Conservation (phyloP, 2,113 vertebrate genomes). For the Stomatorhinus ivindoensis region DNA sequence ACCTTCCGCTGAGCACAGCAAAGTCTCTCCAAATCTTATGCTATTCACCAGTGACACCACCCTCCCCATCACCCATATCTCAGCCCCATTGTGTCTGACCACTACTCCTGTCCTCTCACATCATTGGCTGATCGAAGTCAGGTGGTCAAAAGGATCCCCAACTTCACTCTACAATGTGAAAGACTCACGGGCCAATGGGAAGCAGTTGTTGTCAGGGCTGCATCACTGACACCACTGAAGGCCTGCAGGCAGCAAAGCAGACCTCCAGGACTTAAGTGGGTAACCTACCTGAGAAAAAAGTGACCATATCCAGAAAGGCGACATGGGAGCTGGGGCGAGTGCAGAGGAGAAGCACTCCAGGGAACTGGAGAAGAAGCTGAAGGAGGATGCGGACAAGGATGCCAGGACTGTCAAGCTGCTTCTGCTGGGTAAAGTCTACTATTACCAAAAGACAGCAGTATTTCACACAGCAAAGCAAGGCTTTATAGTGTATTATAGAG, state of each 20-base stretch:
- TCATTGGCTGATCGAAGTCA: conserved; percentile 58
- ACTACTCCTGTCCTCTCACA: conserved; percentile 70
- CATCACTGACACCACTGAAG: conserved; percentile 30
- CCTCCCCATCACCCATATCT: conserved; percentile 43
- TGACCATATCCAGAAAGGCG: conserved; percentile 38
- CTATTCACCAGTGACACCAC: conserved; percentile 43
- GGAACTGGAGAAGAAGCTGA: conserved; percentile 93
- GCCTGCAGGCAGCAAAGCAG: conserved; percentile 35
- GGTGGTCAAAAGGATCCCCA: conserved; percentile 51
- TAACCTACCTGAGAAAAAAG: conserved; percentile 24
- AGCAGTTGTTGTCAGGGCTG: conserved; percentile 41
- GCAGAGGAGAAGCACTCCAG: conserved; percentile 91
- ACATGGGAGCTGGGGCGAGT: conserved; percentile 91
- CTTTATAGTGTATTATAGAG: not conserved
- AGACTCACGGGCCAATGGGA: conserved; percentile 38
- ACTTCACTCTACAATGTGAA: conserved; percentile 62
- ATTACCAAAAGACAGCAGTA: not conserved
- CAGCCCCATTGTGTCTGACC: conserved; percentile 35
- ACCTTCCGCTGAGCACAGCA: conserved; percentile 73
- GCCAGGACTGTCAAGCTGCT: conserved; percentile 95
- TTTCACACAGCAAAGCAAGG: not conserved
- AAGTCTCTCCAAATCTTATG: conserved; percentile 54
- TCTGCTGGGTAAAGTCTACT: conserved; percentile 76
- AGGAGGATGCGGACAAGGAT: conserved; percentile 90
- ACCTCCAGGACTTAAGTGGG: conserved; percentile 35